Base-by-base conservation (phyloP, 2,113 vertebrate species). In the Xiphias gladius region DNA sequence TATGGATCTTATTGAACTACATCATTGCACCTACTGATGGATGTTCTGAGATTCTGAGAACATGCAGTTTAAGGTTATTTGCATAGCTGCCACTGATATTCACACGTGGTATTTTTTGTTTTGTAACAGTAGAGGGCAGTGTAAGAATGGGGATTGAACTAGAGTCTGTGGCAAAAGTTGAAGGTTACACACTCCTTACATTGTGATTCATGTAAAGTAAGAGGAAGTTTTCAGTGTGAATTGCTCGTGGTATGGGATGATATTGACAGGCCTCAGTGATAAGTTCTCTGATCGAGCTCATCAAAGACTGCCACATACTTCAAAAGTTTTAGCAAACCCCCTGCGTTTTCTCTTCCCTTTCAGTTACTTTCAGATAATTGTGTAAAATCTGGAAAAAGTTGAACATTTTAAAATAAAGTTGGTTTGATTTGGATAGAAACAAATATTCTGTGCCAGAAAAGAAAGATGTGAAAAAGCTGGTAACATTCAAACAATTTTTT, bases 41-140 rank as follows among this genome's bases (percentile, higher is more conserved):
- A 35, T 22, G 32, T 35, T 4, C 3, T 59, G 3, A 24, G 11
- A 50, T 32, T 22, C 16, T 67, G 28, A 72, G 59, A 75, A 52
- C 17, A 28, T 37, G 13, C 4, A 43, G 19, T 57, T 22, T 32
- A 9, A 54, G 5, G 0, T 4, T n/a, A 13, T 52, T 74, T 69
- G 35, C 16, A n/a, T 28, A 57, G 14, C 28, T 76, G 2, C 13
- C 2, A 65, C 10, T n/a, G 17, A 16, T 28, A 10, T 1, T 30
- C 12, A 64, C 22, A 37, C 14, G 5, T 30, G 3, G 5, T 55
- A 22, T 55, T 20, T 68, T 72, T 26, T 7, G 1, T 54, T 39
- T 22, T 81, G 1, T 1, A 43, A 69, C 93, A 90, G 84, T 24
- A 93, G 93, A 81, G 89, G 93, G 92, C 93, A 92, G 89, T 82